These are phyloP conservation scores for Vandiemenella viatica DNA, from an alignment of 2,888 invertebrate genomes.

Conservation along the genomic window DNA sequence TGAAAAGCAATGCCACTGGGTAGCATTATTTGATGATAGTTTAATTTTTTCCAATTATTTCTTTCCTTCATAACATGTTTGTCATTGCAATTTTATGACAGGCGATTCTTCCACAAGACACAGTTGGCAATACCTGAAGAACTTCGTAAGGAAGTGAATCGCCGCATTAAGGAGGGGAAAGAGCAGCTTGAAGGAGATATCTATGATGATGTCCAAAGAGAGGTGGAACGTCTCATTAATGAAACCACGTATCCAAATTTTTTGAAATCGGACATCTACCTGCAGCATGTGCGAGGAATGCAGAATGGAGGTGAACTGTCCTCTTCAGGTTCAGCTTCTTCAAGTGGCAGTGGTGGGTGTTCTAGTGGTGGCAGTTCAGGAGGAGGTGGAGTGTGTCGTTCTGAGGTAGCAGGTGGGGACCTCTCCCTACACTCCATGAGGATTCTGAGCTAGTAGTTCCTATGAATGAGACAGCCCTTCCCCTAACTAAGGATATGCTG, in stretches of 20 bases:
- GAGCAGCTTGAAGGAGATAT: constrained; percentile 48
- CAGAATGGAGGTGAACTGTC: constrained; percentile 14
- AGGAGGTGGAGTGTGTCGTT: constrained; percentile 19
- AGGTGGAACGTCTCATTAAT: constrained; percentile 69
- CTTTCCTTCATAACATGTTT: too few relatives aligned
- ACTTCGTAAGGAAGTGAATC: constrained; percentile 60
- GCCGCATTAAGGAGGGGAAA: constrained; percentile 48
- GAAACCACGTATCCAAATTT: constrained; percentile 85
- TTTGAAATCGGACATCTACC: constrained; percentile 81
- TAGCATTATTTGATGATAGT: too few relatives aligned
- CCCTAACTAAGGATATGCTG: constrained; percentile 65
- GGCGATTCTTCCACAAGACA: constrained; percentile 62
- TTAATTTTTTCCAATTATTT: too few relatives aligned
- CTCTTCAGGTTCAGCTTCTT: not conserved
- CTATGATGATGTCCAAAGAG: constrained; percentile 70
- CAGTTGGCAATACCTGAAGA: constrained; percentile 70
- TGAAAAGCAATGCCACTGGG: too few relatives aligned
- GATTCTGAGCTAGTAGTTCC: constrained; percentile 50
- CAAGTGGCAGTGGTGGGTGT: constrained; percentile 21
- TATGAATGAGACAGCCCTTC: constrained; percentile 22
- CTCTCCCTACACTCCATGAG: constrained; percentile 73
- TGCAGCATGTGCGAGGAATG: constrained; percentile 60
- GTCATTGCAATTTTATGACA: too few relatives aligned
- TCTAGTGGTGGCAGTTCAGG: constrained; percentile 26
- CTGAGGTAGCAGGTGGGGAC: too few relatives aligned